phyloP scores from a whole-genome alignment of 2,113 vertebrate species.

The Brienomyrus brachyistius region DNA sequence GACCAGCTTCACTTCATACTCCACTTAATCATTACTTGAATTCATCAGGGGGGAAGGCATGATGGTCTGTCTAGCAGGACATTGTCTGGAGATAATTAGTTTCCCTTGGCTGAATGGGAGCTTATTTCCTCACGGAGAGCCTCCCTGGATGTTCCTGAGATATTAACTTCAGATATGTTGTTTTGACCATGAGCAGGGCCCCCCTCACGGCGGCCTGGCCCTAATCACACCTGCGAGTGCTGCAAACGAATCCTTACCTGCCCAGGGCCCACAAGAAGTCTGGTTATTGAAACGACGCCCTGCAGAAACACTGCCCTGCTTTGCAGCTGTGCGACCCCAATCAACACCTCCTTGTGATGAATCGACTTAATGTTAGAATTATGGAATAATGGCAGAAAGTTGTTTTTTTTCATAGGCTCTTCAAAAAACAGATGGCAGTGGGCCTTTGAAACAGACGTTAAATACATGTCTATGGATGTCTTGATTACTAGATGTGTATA shows the following conservation, averaged over 20 bases:
- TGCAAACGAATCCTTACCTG: background rate
- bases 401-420: slow-evolving; percentile 18
- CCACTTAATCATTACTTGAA: slow-evolving; percentile 6
- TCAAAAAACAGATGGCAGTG: slow-evolving; percentile 53
- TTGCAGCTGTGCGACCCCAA: background rate
- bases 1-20: background rate
- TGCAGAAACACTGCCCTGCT: background rate
- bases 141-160: slow-evolving; percentile 8
- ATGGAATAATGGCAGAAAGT: background rate
- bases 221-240: background rate
- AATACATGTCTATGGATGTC: slow-evolving; percentile 54
- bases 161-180: background rate
- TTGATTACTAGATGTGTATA: background rate
- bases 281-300: background rate
- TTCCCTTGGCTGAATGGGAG: slow-evolving; percentile 11
- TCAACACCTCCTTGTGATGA: slow-evolving; percentile 9
- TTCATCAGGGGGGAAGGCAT: background rate
- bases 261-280: background rate
- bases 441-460: slow-evolving; percentile 61
- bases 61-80: background rate
- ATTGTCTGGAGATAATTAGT: slow-evolving; percentile 17
- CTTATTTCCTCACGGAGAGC: slow-evolving; percentile 8
- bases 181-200: background rate
- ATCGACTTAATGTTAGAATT: background rate
- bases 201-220: background rate